A percentile compares a stretch with the other conserved stretches of the same genome.
These are phyloP conservation scores for Petaurus breviceps DNA, from an alignment of 2,113 vertebrate genomes.

Conservation along the genomic window DNA sequence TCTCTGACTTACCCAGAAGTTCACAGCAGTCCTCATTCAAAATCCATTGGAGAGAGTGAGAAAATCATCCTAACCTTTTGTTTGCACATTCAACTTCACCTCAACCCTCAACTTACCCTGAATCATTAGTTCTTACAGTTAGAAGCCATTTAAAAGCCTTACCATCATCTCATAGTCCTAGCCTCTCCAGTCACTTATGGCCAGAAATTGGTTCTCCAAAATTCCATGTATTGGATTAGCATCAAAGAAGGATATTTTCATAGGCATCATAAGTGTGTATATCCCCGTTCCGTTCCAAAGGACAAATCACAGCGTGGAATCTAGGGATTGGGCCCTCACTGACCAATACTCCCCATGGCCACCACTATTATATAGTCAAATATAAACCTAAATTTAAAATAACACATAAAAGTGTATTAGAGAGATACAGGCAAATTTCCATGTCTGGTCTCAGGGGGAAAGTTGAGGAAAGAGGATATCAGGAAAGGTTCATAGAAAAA, in stretches of 20 bases:
- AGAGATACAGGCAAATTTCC: background rate
- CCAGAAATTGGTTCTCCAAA: background rate
- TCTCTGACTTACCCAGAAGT: background rate
- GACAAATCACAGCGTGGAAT: background rate
- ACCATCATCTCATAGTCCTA: background rate
- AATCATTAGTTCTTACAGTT: background rate
- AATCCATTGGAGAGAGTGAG: background rate
- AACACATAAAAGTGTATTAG: background rate
- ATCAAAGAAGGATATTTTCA: background rate
- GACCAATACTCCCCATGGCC: too few relatives aligned
- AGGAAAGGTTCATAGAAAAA: background rate
- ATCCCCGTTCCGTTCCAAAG: background rate
- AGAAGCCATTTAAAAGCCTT: too few relatives aligned
- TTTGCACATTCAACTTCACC: background rate
- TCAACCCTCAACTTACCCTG: background rate
- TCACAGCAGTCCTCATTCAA: background rate
- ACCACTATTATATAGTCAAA: background rate
- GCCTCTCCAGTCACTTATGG: background rate
- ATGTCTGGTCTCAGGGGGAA: background rate
- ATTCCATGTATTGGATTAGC: background rate
- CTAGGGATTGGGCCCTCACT: background rate
- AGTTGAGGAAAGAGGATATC: background rate
- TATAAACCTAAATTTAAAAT: background rate
- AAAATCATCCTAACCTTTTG: background rate
- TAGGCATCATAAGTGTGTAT: background rate